These are phyloP conservation scores for Gryllus longicercus DNA, from an alignment of 2,888 invertebrate genomes.

Conservation along the genomic window DNA sequence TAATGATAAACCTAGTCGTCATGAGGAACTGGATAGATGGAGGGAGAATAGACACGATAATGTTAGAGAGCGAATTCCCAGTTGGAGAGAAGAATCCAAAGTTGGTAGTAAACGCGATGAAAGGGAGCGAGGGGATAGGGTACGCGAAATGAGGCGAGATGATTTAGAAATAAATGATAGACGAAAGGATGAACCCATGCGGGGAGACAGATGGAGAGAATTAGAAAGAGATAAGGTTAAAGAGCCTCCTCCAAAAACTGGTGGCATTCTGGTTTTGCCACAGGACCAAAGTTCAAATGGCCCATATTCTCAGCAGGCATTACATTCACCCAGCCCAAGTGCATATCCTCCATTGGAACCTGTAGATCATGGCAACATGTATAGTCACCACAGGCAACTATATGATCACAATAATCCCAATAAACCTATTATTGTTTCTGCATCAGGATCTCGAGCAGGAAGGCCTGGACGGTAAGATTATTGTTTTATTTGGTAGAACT, in stretches of 20 bases:
- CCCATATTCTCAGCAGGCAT: conserved; percentile 22
- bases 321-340: neutral
- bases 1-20: conserved; percentile 22
- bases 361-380: neutral
- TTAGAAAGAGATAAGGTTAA: conserved; percentile 23
- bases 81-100: conserved; percentile 17
- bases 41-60: conserved; percentile 19
- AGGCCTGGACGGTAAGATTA: conserved; percentile 3
- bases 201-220: conserved; percentile 23
- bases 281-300: neutral
- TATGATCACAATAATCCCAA: conserved; percentile 64
- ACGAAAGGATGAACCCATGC: neutral
- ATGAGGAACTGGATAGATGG: conserved; percentile 21
- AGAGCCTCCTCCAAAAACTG: conserved; percentile 20
- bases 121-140: neutral
- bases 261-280: conserved; percentile 19
- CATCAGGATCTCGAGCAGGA: conserved; percentile 48
- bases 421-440: conserved; percentile 66
- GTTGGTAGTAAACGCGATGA: neutral
- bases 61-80: conserved; percentile 22
- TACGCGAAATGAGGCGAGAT: neutral
- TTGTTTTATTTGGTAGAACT: neutral
- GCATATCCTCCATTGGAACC: neutral
- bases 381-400: conserved; percentile 50
- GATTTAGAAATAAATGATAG: neutral